Percentiles rank a stretch among this genome's conserved stretches.
phyloP scores from a whole-genome alignment of 1,140 invertebrate species.

The Cydia strobilella region DNA sequence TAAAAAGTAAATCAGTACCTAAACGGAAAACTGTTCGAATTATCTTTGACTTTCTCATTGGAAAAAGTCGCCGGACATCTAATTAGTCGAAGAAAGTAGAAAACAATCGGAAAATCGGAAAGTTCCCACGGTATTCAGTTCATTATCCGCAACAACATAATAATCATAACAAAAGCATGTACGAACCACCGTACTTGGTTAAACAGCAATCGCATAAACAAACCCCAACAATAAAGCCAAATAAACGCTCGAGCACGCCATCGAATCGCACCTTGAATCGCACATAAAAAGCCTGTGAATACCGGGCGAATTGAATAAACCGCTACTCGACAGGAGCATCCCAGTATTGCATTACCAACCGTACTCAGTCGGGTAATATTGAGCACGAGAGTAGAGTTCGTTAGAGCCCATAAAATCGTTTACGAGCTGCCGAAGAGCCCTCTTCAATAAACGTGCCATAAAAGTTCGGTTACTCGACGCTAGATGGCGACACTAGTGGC shows the following conservation, averaged over 20 bases:
- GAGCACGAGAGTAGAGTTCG: constrained; percentile 70
- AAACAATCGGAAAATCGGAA: constrained; percentile 40
- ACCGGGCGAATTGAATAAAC: constrained; percentile 76
- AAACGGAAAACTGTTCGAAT: neutral
- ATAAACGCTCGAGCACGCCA: constrained; percentile 79
- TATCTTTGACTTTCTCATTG: neutral
- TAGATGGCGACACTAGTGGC: constrained; percentile 78
- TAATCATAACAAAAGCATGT: constrained; percentile 78
- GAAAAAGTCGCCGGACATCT: neutral
- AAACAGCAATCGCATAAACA: constrained; percentile 80
- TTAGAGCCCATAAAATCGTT: constrained; percentile 77
- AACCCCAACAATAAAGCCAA: constrained; percentile 80
- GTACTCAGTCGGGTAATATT: constrained; percentile 76
- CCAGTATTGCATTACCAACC: constrained; percentile 69
- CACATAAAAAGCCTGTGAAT: constrained; percentile 77
- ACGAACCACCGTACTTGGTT: constrained; percentile 75
- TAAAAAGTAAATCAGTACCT: neutral
- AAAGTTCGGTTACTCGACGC: constrained; percentile 76
- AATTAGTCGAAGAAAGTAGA: constrained; percentile 42
- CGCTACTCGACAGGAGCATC: constrained; percentile 69
- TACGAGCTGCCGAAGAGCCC: constrained; percentile 79
- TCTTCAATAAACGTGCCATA: constrained; percentile 78
- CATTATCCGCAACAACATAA: constrained; percentile 74
- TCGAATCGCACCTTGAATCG: constrained; percentile 80
- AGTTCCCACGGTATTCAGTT: constrained; percentile 58